These are phyloP conservation scores for Pholis gunnellus DNA, from an alignment of 2,113 vertebrate species.

Conservation along the genomic window DNA sequence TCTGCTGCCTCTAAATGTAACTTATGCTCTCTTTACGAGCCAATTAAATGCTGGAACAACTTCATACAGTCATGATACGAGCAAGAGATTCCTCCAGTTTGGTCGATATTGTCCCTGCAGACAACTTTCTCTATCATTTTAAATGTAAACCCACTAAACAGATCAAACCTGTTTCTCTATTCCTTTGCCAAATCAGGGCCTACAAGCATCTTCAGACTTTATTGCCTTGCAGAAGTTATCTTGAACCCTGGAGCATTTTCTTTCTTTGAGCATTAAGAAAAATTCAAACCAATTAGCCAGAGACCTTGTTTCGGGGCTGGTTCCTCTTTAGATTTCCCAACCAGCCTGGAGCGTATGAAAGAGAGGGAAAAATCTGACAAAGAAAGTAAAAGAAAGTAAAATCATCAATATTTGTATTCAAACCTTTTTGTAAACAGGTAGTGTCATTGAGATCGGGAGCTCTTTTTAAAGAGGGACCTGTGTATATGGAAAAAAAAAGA, in stretches of 20 bases:
- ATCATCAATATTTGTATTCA: neutral
- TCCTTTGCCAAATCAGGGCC: constrained; percentile 28
- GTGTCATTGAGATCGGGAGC: neutral
- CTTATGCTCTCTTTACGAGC: neutral
- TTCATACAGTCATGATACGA: neutral
- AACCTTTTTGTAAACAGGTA: neutral
- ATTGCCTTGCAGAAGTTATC: constrained; percentile 36
- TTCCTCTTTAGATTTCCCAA: constrained; percentile 1
- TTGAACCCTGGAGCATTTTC: constrained; percentile 46
- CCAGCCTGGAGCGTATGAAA: constrained; percentile 9
- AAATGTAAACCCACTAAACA: constrained; percentile 20
- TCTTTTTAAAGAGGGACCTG: neutral
- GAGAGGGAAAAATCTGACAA: neutral
- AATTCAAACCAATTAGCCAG: constrained; percentile 32
- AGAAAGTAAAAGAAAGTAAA: neutral
- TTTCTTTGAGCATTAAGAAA: constrained; percentile 21
- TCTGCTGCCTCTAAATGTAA: constrained; percentile 8
- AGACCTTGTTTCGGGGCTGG: constrained; percentile 8
- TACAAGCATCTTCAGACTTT: constrained; percentile 33
- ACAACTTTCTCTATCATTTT: constrained; percentile 6
- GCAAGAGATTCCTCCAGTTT: neutral
- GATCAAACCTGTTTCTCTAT: constrained; percentile 24
- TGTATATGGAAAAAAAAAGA: too few species aligned
- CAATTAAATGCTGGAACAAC: constrained; percentile 9
- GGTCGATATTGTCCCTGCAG: neutral